Base-by-base conservation (phyloP, 2,888 invertebrate genomes). In the Lamellibrachia columna region DNA sequence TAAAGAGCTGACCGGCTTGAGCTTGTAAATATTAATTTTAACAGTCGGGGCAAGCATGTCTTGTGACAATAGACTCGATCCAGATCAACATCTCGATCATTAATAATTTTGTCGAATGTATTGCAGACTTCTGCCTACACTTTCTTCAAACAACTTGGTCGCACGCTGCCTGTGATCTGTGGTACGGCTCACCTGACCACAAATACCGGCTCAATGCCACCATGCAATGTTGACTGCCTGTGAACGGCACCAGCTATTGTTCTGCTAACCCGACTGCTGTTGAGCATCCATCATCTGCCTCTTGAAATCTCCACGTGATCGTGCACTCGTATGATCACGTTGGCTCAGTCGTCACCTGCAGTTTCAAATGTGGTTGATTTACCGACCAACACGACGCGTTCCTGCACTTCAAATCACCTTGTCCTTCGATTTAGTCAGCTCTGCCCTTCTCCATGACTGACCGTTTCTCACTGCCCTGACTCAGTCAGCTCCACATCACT, bases 111-210 rank as follows among this genome's bases (percentile, higher is more conserved):
- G 75, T 75, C 75, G 75, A 75, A 75, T 75, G 75, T 75, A 75
- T 75, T 75, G 75, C 75, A 75, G 75, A 75, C 75, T 75, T 75
- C 75, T 75, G 75, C 75, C 75, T 75, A 75, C 75, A 75, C 75
- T 75, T 75, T 75, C 75, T 75, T 75, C 75, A 75, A 75, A 75
- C 75, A 75, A 75, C 75, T 75, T 75, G 75, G 75, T 75, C 75
- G 75, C 75, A 75, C 75, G 75, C 75, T 75, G 75, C 75, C 75
- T 75, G 75, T 75, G 75, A 75, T 75, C 75, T 75, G 75, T 75
- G 75, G 75, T 75, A 75, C 75, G 75, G 75, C 75, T 75, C 75
- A 75, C 22, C 75, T 75, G 75, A 75, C 75, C 75, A 75, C 75
- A 75, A 75, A 75, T 75, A 75, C 75, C 75, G 75, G 75, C 75